phyloP scores from a whole-genome alignment of 2,113 vertebrate genomes.

The Delphinus delphis region DNA sequence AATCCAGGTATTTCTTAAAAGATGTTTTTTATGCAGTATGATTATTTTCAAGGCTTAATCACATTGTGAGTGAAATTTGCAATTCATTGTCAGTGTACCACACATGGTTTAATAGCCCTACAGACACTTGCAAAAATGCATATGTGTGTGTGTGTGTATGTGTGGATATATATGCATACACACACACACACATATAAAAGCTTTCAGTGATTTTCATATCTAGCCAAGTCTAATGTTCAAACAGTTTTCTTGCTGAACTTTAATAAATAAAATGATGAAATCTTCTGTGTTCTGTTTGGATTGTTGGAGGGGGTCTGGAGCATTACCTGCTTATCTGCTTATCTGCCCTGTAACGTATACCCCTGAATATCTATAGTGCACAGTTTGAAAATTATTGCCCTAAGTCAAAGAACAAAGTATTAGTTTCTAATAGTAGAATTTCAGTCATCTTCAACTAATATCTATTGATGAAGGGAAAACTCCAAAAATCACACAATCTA shows the following conservation, averaged over 20 bases:
- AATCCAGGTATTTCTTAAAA: neutral
- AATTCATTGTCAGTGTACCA: neutral
- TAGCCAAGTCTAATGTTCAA: neutral
- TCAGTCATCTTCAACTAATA: neutral
- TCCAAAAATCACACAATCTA: neutral
- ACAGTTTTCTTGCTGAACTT: neutral
- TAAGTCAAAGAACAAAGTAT: constrained; percentile 12
- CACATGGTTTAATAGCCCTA: neutral
- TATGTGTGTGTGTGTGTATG: too few species aligned
- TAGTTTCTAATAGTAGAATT: neutral
- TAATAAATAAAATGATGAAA: neutral
- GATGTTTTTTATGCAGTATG: neutral
- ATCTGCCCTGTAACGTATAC: neutral
- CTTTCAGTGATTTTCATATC: neutral
- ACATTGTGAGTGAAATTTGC: neutral
- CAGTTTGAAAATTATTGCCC: neutral
- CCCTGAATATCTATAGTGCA: neutral
- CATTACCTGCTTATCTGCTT: neutral
- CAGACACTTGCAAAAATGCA: neutral
- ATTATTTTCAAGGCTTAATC: neutral
- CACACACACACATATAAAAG: neutral
- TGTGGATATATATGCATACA: neutral
- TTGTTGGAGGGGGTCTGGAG: neutral
- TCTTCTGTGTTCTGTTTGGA: neutral
- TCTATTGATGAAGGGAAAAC: neutral